Evolutionary conservation across 1,140 invertebrate genomes (phyloP), one percentile per base, ranked within the genome.

Genomic region (Lysiphlebus fabarum): DNA sequence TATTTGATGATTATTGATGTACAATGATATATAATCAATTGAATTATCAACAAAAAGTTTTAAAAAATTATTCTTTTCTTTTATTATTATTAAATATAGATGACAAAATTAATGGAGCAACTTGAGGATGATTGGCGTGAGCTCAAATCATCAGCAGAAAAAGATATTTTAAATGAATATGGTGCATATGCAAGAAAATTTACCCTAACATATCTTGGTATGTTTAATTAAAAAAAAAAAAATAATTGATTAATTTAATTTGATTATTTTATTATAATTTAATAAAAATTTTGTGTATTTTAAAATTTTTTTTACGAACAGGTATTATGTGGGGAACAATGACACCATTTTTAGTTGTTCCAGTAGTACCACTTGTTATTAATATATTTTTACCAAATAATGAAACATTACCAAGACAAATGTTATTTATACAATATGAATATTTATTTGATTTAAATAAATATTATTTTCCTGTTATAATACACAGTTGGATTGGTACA

Each of bases 111-210:
- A n/a, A 0, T 45, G 14, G 7, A n/a, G 7, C 11, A 7, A 45
- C 7, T 45, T 7, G 44, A 45, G 14, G 44, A 45, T 45, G 44
- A 45, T n/a, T 45, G 44, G 44, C 11, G n/a, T n/a, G n/a, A 45
- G 14, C 14, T 45, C 2, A 10, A 45, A 14, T n/a, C 7, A 7
- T 12, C 11, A 1, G 7, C 44, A 7, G 44, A 45, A 5, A 14
- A n/a, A n/a, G 44, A 45, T 3, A 45, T 45, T 45, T 14, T 45
- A 1, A 7, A 45, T n/a, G 14, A n/a, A 17, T 45, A 45, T n/a
- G 44, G 11, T 7, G 11, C 7, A 1, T 10, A 2, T 45, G 44
- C 11, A 45, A 45, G 44, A 45, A 45, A 17, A 45, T 45, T 45
- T 2, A 45, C 44, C n/a, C 44, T 45, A 10, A n/a, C 14, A 14